Base-by-base conservation (phyloP, 2,797 vertebrate species). In the Tinamus major region DNA sequence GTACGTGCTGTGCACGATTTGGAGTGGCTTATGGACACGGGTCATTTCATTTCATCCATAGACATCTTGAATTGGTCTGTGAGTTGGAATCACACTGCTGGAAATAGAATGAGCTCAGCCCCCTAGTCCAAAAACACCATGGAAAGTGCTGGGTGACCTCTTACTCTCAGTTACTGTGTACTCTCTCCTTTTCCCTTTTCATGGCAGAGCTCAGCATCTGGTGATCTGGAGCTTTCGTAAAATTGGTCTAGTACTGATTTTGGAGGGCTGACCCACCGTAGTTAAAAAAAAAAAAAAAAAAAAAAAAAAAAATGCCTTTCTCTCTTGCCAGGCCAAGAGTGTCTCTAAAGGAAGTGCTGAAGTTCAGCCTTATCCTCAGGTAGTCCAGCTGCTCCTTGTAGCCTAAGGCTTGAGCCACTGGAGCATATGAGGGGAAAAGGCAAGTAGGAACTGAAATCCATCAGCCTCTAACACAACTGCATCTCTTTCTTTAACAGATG, bases 401-500 rank as follows among this genome's bases (percentile, higher is more conserved):
- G 46, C 24, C 10, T 88, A 35, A 74, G 70, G 46, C 41, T 15
- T 13, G n/a, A 84, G 64, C 61, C 7, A 5, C 10, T 65, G 51
- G 7, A 63, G 72, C 11, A 29, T 3, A 53, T 33, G 39, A 26
- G 19, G 48, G 33, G 44, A 26, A 27, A 37, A 67, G 24, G 35
- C 29, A 24, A 17, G 15, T 4, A 51, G 58, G 19, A 68, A 13
- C 15, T 59, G 80, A 14, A 7, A 10, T 89, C 69, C 13, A 35
- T 80, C 53, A 74, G 0, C 33, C 27, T 84, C 24, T 92, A 67
- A 85, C 11, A 67, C 20, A 72, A 3, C 13, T 2, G 0, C 31
- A 4, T 71, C 37, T 80, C 44, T 95, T 89, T 95, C 89, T 96
- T 92, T 74, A 91, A 92, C 96, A 98, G 97, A 97, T 96, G 97